Conservation (phyloP, 2,888 invertebrate species). For the Plagodis pulveraria region DNA sequence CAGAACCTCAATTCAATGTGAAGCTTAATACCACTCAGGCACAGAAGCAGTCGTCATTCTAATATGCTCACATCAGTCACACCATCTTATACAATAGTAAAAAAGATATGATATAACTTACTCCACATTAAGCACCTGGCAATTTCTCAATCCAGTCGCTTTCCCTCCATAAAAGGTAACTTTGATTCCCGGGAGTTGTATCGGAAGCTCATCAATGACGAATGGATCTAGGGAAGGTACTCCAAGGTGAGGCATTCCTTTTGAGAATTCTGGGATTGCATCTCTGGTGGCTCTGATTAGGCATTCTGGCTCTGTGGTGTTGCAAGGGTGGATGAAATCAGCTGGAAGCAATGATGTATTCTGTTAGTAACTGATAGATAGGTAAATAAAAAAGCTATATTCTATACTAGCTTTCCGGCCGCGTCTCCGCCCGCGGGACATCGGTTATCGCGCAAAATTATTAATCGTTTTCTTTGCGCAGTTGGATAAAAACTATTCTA, state of each 20-base stretch:
- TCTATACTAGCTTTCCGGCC: too few relatives aligned
- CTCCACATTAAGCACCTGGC: constrained; percentile 77
- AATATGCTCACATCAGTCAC: too few relatives aligned
- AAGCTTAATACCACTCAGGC: too few relatives aligned
- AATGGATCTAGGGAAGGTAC: constrained; percentile 76
- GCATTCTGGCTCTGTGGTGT: constrained; percentile 70
- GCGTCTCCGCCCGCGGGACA: too few relatives aligned
- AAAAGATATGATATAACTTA: constrained; percentile 47
- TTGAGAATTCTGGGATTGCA: constrained; percentile 74
- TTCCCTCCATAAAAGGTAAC: constrained; percentile 76
- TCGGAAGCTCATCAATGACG: constrained; percentile 72
- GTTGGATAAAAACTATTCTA: too few relatives aligned
- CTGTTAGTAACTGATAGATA: not conserved
- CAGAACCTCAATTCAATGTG: too few relatives aligned
- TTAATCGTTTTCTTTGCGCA: too few relatives aligned
- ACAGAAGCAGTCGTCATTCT: too few relatives aligned
- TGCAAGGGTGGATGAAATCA: constrained; percentile 76
- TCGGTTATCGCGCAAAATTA: too few relatives aligned
- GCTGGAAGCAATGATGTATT: constrained; percentile 47
- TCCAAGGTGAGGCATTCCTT: constrained; percentile 69
- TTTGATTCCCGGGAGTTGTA: constrained; percentile 77
- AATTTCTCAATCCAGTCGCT: constrained; percentile 73
- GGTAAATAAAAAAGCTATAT: too few relatives aligned
- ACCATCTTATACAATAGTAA: not conserved
- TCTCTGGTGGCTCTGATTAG: constrained; percentile 71